Evolutionary conservation across 2,113 vertebrate genomes (phyloP).

Genomic region (Leptocoma aspasia): DNA sequence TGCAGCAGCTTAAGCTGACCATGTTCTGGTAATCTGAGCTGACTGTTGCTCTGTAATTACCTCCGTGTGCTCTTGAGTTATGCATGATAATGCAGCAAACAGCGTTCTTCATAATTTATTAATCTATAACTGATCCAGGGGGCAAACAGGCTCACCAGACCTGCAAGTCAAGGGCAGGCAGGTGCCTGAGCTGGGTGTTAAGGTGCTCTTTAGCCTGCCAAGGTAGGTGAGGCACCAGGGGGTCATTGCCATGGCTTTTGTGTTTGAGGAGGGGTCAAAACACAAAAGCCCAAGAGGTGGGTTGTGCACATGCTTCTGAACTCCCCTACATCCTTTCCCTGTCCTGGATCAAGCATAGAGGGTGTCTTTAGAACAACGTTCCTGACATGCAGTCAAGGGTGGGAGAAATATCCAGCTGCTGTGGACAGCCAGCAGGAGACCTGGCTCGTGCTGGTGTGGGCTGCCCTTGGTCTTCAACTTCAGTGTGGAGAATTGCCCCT

Average conservation of each 20-base stretch:
- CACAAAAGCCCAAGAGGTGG: not conserved
- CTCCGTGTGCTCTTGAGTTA: not conserved
- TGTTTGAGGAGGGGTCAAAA: not conserved
- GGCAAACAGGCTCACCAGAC: not conserved
- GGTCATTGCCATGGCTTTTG: accelerated
- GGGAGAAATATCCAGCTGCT: not conserved
- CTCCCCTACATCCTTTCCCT: not conserved
- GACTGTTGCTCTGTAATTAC: not conserved
- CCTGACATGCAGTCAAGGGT: not conserved
- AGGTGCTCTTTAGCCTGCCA: not conserved
- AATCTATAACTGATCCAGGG: not conserved
- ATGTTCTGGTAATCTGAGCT: not conserved
- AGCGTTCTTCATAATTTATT: not conserved
- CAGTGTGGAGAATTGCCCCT: not conserved
- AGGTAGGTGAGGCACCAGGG: not conserved
- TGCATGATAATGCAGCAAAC: not conserved
- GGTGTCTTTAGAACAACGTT: not conserved
- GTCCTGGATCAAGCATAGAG: not conserved
- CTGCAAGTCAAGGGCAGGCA: not conserved
- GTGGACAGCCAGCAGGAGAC: not conserved
- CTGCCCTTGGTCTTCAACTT: not conserved
- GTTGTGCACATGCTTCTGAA: not conserved
- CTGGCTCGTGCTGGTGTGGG: not conserved
- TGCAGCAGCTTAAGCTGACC: not conserved
- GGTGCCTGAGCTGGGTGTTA: not conserved